These are phyloP conservation scores for Hiodon tergisus DNA, from an alignment of 2,113 vertebrate genomes.

Conservation along the genomic window DNA sequence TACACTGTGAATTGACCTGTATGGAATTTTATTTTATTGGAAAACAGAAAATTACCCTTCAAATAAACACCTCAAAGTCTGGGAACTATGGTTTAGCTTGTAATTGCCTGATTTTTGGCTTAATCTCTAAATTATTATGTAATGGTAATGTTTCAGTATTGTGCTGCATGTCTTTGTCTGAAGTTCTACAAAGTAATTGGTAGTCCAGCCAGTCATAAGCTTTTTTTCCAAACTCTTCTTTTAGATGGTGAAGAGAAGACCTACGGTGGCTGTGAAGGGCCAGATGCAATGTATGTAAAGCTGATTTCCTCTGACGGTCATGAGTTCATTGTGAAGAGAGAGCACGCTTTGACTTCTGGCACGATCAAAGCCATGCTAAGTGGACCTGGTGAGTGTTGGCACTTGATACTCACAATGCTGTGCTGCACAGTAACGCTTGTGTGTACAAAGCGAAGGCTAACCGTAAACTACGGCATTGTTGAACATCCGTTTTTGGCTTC, in stretches of 20 bases:
- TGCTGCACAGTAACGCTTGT: background rate
- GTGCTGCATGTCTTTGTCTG: background rate
- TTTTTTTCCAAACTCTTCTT: background rate
- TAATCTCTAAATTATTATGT: no score
- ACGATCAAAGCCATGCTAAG: slow-evolving; percentile 84
- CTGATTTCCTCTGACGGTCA: slow-evolving; percentile 80
- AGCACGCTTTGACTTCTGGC: slow-evolving; percentile 77
- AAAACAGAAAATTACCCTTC: no score
- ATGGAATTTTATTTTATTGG: background rate
- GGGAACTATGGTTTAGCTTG: background rate
- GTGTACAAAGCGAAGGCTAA: background rate
- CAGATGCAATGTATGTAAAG: slow-evolving; percentile 81
- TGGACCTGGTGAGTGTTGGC: slow-evolving; percentile 67
- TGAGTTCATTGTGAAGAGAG: slow-evolving; percentile 80
- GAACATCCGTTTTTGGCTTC: no score
- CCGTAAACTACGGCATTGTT: no score
- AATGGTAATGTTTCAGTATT: no score
- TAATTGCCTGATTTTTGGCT: background rate
- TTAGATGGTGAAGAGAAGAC: slow-evolving; percentile 26
- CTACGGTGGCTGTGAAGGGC: slow-evolving; percentile 75
- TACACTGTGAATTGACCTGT: no score
- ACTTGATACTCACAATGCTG: background rate
- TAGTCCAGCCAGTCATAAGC: background rate
- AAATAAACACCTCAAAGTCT: background rate
- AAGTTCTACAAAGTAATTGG: background rate